phyloP scores from a whole-genome alignment of 2,797 vertebrate genomes.

The Leucoraja ocellata region DNA sequence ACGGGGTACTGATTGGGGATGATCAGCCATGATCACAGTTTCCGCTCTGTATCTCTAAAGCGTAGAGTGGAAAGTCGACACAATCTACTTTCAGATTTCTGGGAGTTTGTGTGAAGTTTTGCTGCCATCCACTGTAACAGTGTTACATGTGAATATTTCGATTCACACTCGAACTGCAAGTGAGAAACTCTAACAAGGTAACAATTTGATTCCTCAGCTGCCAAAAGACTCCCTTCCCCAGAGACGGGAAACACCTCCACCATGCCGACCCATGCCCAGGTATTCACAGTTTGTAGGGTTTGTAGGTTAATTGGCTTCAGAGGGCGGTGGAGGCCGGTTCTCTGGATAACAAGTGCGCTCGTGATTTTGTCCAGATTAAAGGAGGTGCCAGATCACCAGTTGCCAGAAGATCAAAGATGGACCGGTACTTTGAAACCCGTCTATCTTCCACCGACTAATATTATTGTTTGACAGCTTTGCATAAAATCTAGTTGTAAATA shows the following conservation, averaged over 20 bases:
- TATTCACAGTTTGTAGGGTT: too few relatives aligned
- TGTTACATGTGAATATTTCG: not conserved
- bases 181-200: constrained; percentile 34
- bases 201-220: constrained; percentile 30
- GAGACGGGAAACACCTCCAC: constrained; percentile 21
- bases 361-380: too few relatives aligned
- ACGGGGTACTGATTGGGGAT: too few relatives aligned
- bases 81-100: not conserved
- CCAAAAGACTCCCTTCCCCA: not conserved
- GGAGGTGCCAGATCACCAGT: too few relatives aligned
- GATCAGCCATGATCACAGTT: too few relatives aligned
- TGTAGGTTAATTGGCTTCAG: too few relatives aligned
- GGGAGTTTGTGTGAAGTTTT: not conserved
- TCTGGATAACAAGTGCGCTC: too few relatives aligned
- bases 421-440: too few relatives aligned
- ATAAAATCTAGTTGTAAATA: not conserved
- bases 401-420: too few relatives aligned
- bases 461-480: not conserved
- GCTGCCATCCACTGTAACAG: not conserved
- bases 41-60: too few relatives aligned
- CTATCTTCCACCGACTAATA: too few relatives aligned
- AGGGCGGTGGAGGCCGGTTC: too few relatives aligned
- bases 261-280: not conserved
- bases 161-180: constrained; percentile 25
- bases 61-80: not conserved